Evolutionary conservation across 2,113 vertebrate species (phyloP), one percentile per base, ranked within the genome.

Genomic region (Sialia sialis): DNA sequence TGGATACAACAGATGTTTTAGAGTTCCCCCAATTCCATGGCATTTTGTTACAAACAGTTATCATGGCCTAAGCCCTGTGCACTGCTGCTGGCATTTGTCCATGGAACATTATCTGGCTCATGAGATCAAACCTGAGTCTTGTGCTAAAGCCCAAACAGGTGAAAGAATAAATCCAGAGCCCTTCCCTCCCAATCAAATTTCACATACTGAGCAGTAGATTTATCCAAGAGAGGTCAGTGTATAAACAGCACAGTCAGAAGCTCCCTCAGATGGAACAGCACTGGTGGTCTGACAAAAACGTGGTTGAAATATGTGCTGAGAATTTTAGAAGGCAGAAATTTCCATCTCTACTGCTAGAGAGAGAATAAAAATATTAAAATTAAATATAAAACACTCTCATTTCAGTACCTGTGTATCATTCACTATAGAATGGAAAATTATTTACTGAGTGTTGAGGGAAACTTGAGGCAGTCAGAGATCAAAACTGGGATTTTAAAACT

Each of bases 241-340:
- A 83, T 60, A n/a, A 94, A 73, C 34, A 94, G 81, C 84, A 84
- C 74, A 95, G 87, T 48, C 81, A 94, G 68, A 62, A 87, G 58
- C 74, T 79, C 22, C 54, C 62, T 62, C 91, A 85, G 84, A 58
- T 16, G 13, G 3, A 44, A 60, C 62, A 69, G 69, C n/a, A 30
- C 5, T 21, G 73, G 32, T 30, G 58, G 48, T 52, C 29, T 60
- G 48, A 54, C 9, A 44, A 38, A 75, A 86, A 27, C 2, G 4
- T 10, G 54, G 29, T 34, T 54, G 27, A 27, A 87, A 85, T 63
- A 30, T 0, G 11, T 12, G 14, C 2, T 29, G 13, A 69, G 29
- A 10, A 17, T 60, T 72, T 87, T 4, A 68, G 32, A 91, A 67
- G 22, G 84, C 36, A 70, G n/a, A 55, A 36, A 29, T 46, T 91